phyloP scores from a whole-genome alignment of 2,113 vertebrate genomes.

The Leucosticte australis region DNA sequence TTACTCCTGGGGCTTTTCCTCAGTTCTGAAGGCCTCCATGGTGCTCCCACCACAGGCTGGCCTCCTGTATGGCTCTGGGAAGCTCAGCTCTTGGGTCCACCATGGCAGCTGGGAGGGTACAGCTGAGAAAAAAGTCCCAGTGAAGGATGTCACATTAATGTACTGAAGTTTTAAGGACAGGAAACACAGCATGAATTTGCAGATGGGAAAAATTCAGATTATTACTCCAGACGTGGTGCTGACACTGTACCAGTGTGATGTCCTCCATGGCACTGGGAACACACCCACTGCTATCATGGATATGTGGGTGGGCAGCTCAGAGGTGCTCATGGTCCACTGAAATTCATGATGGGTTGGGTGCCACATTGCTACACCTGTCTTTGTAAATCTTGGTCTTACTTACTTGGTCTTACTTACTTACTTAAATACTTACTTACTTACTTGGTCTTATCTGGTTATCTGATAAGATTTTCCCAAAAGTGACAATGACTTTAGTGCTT shows the following conservation, averaged over 20 bases:
- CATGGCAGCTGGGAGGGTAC: rapidly evolving
- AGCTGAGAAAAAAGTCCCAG: background rate
- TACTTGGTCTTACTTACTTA: too few species aligned
- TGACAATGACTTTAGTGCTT: background rate
- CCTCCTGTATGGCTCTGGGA: background rate
- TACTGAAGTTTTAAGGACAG: background rate
- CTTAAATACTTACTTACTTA: too few species aligned
- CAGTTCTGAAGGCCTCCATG: background rate
- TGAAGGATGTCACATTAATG: background rate
- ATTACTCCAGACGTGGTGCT: background rate
- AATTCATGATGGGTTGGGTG: background rate
- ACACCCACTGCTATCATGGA: background rate
- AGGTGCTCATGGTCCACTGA: rapidly evolving
- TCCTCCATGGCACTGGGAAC: background rate
- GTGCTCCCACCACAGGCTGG: background rate
- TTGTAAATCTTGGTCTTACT: background rate
- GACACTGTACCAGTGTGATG: background rate
- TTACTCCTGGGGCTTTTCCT: background rate
- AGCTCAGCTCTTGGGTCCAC: background rate
- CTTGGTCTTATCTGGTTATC: background rate
- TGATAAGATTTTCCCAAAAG: background rate
- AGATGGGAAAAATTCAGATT: background rate
- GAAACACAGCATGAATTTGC: background rate
- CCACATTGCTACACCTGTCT: background rate
- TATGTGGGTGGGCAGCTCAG: background rate